These are phyloP conservation scores for Lethrus apterus DNA, from an alignment of 1,140 invertebrate genomes.

Conservation along the genomic window DNA sequence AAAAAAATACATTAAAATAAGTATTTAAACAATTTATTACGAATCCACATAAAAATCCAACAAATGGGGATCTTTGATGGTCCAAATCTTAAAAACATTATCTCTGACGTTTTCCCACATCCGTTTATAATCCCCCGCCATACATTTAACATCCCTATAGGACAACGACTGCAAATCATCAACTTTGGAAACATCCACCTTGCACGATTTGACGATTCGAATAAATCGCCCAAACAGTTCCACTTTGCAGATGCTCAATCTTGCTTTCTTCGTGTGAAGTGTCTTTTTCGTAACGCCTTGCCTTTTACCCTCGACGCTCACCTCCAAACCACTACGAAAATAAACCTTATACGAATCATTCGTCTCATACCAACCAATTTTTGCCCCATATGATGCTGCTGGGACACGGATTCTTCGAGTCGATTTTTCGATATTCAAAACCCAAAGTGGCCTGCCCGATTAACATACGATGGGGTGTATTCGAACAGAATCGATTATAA, in stretches of 20 bases:
- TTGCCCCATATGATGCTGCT: constrained; percentile 55
- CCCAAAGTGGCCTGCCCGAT: constrained; percentile 36
- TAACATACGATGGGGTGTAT: constrained; percentile 21
- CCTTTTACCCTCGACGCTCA: constrained; percentile 70
- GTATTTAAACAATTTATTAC: background rate
- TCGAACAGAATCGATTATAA: constrained; percentile 41
- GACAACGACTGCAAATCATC: constrained; percentile 31
- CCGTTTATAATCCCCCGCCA: constrained; percentile 40
- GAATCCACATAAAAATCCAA: constrained; percentile 34
- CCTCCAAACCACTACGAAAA: constrained; percentile 55
- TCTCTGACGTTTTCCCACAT: constrained; percentile 45
- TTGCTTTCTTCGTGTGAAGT: constrained; percentile 43
- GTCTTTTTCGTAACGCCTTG: constrained; percentile 76
- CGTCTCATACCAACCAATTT: no score
- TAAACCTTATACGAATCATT: constrained; percentile 27
- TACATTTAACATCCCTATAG: constrained; percentile 46
- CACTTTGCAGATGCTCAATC: constrained; percentile 56
- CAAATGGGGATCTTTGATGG: constrained; percentile 45
- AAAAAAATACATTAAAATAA: background rate
- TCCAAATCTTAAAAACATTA: constrained; percentile 50
- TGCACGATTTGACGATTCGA: constrained; percentile 40
- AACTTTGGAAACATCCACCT: constrained; percentile 29
- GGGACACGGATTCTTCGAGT: constrained; percentile 47
- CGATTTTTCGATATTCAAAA: constrained; percentile 44
- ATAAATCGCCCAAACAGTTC: constrained; percentile 54